Percentiles rank a stretch among this genome's conserved stretches.
phyloP scores from a whole-genome alignment of 2,797 vertebrate species.

The Nothura maculosa region DNA sequence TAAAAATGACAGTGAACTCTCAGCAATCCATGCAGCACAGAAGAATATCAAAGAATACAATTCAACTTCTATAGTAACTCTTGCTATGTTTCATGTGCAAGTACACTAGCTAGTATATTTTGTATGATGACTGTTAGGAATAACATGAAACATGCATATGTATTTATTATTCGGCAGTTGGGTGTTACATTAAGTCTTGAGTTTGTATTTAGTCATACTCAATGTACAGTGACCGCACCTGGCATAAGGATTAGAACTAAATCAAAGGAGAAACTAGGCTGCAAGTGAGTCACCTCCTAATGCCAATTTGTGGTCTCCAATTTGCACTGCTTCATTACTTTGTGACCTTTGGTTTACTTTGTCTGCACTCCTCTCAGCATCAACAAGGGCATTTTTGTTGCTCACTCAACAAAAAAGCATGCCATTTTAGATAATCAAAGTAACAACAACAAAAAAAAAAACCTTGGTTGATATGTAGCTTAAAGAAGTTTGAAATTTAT shows the following conservation, averaged over 20 bases:
- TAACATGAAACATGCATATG: background rate
- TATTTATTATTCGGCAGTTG: background rate
- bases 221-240: background rate
- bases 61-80: background rate
- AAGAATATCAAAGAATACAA: background rate
- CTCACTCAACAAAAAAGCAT: background rate
- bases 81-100: background rate
- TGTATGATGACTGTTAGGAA: background rate
- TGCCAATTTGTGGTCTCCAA: background rate
- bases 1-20: rapidly evolving
- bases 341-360: background rate
- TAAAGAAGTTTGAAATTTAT: background rate
- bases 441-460: background rate
- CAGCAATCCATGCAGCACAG: background rate
- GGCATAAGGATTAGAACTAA: background rate
- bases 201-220: background rate
- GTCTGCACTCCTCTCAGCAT: background rate
- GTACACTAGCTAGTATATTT: background rate
- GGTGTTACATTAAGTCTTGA: background rate
- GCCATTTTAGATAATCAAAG: background rate
- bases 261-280: background rate
- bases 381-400: background rate
- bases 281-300: background rate
- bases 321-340: background rate
- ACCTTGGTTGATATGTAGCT: background rate